Evolutionary conservation across 2,888 invertebrate species (phyloP), one percentile per base, ranked within the genome.

Genomic region (Molorchus minor): DNA sequence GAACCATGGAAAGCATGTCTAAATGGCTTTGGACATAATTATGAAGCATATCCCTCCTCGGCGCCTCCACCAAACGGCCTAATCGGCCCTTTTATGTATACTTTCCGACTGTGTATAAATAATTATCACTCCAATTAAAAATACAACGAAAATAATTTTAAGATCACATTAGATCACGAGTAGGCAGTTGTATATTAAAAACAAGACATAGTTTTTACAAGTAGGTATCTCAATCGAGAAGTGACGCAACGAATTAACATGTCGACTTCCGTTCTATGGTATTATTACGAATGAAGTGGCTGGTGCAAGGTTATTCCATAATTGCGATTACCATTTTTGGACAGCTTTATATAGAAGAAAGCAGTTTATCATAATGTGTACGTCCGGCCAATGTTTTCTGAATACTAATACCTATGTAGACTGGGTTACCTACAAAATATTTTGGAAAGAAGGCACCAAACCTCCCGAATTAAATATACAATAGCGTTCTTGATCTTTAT

Each of bases 191-290:
- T 38, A 38, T 15, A 10, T 17, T n/a, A 36, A 36, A 43, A 41
- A 45, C n/a, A n/a, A n/a, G n/a, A n/a, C n/a, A n/a, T n/a, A n/a
- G n/a, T 25, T 25, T 36, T 47, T 47, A 49, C 29, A 49, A 38
- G 49, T n/a, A n/a, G n/a, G n/a, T 29, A 49, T 49, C 49, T 36
- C 38, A 49, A 49, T 38, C 13, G 13, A 38, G 19, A 36, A 38
- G 38, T 49, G 49, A 49, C 36, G 49, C 36, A 49, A 49, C 38
- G n/a, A 33, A n/a, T 12, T 7, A 38, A 36, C n/a, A 16, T 38
- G 35, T 38, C 38, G 38, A 49, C 38, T 49, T 49, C 49, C 49
- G 49, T 38, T 49, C 49, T 49, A 49, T 35, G 3, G 35, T 35
- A 47, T 35, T 49, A 49, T 49, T 38, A 38, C 17, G 29, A 49